phyloP scores from a whole-genome alignment of 2,113 vertebrate genomes.

The Panurus biarmicus region DNA sequence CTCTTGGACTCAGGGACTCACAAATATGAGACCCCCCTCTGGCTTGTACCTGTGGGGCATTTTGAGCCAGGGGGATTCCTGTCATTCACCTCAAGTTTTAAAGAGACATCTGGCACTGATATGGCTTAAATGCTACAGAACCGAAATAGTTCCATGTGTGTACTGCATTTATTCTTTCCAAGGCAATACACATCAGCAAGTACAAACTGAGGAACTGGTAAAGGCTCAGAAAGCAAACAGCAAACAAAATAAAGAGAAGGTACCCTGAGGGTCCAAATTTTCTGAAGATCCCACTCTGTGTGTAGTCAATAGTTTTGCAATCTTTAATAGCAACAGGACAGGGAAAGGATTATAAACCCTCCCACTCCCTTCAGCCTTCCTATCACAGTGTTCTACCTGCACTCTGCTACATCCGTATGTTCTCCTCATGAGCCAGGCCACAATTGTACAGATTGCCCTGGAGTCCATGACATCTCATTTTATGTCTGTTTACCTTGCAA shows the following conservation, averaged over 20 bases:
- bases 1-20: background rate
- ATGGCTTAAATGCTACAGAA: background rate
- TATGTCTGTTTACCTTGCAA: slow-evolving; percentile 70
- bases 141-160: fast-evolving
- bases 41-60: background rate
- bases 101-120: background rate
- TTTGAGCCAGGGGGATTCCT: background rate
- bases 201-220: background rate
- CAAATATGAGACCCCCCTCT: fast-evolving
- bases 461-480: background rate
- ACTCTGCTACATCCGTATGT: fast-evolving
- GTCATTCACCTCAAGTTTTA: background rate
- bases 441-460: background rate
- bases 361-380: no score
- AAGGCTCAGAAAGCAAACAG: background rate
- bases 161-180: background rate
- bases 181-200: background rate
- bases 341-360: background rate
- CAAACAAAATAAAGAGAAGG: background rate
- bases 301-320: background rate
- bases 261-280: background rate
- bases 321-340: background rate
- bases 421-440: background rate
- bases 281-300: no score
- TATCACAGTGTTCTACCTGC: background rate